Conservation (phyloP, 2,888 invertebrate species). For the Palloptera scutellata region DNA sequence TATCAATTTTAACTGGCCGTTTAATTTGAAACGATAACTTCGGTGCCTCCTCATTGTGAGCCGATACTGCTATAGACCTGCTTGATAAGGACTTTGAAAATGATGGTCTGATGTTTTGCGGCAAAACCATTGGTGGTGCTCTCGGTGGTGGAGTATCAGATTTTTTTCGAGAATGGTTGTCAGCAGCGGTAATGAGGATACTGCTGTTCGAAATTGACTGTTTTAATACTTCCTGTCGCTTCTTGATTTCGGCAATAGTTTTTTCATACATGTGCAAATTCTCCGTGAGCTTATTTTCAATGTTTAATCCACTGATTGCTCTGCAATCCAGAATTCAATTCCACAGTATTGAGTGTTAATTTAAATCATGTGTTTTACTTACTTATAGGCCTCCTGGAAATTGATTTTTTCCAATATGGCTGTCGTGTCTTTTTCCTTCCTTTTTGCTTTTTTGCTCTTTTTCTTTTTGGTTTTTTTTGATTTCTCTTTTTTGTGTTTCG, state of each 20-base stretch:
- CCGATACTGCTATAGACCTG: conserved; percentile 18
- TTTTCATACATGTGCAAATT: conserved; percentile 54
- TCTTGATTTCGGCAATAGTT: conserved; percentile 57
- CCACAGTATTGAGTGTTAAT: not conserved
- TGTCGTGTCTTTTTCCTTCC: conserved; percentile 64
- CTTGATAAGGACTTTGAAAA: conserved; percentile 12
- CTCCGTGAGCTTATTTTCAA: conserved; percentile 47
- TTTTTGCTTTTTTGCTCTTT: conserved; percentile 66
- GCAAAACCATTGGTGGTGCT: conserved; percentile 40
- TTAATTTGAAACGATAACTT: conserved; percentile 60
- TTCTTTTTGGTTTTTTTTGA: conserved; percentile 70
- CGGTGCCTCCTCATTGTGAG: conserved; percentile 33
- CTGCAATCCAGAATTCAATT: conserved; percentile 36
- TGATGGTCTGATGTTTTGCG: conserved; percentile 20
- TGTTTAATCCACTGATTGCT: conserved; percentile 62
- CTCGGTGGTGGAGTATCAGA: conserved; percentile 48
- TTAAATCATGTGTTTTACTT: conserved; percentile 40
- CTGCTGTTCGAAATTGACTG: conserved; percentile 34
- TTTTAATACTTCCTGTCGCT: conserved; percentile 37
- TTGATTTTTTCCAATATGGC: conserved; percentile 73
- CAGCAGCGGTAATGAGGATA: conserved; percentile 12
- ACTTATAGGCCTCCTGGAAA: conserved; percentile 75
- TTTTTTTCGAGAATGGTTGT: conserved; percentile 26
- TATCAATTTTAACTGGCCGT: conserved; percentile 72
- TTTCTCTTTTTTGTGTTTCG: conserved; percentile 73